Evolutionary conservation across 2,888 invertebrate genomes (phyloP), one percentile per base, ranked within the genome.

Genomic region (Liodrosophila aerea): DNA sequence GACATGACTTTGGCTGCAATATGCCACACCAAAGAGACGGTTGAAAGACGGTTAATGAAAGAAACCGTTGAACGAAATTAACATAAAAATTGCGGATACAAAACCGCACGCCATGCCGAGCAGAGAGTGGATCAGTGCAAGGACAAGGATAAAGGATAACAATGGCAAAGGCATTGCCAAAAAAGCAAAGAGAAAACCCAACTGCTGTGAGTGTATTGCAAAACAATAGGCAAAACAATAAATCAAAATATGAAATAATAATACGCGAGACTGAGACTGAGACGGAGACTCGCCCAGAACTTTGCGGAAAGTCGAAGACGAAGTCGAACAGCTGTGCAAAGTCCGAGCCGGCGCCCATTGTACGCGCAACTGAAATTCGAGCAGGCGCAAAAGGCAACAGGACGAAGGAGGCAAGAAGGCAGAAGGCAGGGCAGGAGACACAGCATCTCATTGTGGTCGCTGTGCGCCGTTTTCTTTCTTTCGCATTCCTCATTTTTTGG

Each of bases 221-320:
- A 78, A 84, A 81, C 84, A 78, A 78, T 84, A 73, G 76, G 84
- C 74, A 62, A 83, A 81, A 83, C 84, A 78, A 78, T 78, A 78
- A 78, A 78, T 78, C 78, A 78, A 78, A 78, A 81, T 73, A 78
- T 78, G 84, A 84, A 84, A 84, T 84, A 84, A 84, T 84, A 78
- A 73, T 68, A 61, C 59, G 50, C 15, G 47, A 50, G 49, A 57
- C 66, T 58, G 56, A 63, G 57, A 45, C 29, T 39, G 49, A 46
- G 41, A 36, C 30, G 36, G 18, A 27, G n/a, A 59, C 51, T 68
- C 71, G 68, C 68, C 49, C 50, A 56, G 59, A 45, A 53, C 31
- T 30, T 33, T 16, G 39, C 16, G 8, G n/a, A n/a, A n/a, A n/a
- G n/a, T 34, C 22, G 16, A 15, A 13, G 44, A 18, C 49, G 22